Conservation (phyloP, 2,888 invertebrate genomes). For the Sinelater perroti region DNA sequence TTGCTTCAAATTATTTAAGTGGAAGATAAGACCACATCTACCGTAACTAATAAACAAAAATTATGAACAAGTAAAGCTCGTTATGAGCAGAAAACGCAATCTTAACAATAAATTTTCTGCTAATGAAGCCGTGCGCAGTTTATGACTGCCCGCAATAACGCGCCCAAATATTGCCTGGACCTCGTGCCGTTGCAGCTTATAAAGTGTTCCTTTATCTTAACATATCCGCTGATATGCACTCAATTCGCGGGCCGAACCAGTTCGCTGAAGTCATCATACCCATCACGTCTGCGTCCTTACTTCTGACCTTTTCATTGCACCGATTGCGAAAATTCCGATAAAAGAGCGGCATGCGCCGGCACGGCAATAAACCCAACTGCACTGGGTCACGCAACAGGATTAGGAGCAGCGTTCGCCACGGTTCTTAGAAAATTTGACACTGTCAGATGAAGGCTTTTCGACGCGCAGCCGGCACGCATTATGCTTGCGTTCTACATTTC, state of each 20-base stretch:
- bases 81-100: no score
- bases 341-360: neutral
- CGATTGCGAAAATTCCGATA: neutral
- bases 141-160: slow-evolving; percentile 14
- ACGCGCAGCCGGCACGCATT: slow-evolving; percentile 6
- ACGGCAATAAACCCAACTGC: slow-evolving; percentile 2
- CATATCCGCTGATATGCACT: slow-evolving; percentile 23
- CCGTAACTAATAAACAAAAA: no score
- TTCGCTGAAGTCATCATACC: slow-evolving; percentile 17
- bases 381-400: slow-evolving; percentile 1
- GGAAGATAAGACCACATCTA: no score
- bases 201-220: slow-evolving; percentile 22
- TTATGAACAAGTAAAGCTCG: no score
- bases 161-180: slow-evolving; percentile 18
- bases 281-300: neutral
- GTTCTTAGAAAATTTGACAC: slow-evolving; percentile 14
- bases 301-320: slow-evolving; percentile 5
- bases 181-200: slow-evolving; percentile 17
- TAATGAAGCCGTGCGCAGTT: no score
- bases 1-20: no score
- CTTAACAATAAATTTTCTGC: no score
- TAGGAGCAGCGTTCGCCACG: slow-evolving; percentile 14
- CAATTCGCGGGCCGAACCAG: slow-evolving; percentile 14
- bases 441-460: slow-evolving; percentile 13
- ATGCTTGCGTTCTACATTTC: slow-evolving; percentile 8